Evolutionary conservation across 2,113 vertebrate genomes (phyloP).

Genomic region (Chinchilla lanigera): DNA sequence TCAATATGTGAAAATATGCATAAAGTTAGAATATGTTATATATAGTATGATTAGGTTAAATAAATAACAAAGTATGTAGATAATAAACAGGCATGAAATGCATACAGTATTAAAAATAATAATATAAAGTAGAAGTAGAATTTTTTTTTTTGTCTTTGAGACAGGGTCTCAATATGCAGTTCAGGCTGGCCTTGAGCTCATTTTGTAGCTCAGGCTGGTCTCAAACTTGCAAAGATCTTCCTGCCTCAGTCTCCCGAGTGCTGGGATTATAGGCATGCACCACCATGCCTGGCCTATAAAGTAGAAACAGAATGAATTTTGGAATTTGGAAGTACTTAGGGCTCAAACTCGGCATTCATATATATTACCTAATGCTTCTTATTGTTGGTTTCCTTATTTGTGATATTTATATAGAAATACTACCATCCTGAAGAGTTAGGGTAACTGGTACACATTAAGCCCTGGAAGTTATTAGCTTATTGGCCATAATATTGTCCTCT

Average conservation of each 20-base stretch:
- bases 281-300: no score
- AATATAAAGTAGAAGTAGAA: no score
- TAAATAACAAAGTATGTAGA: not conserved
- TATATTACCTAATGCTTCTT: not conserved
- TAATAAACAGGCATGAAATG: not conserved
- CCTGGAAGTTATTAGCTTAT: conserved; percentile 14
- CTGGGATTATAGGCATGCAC: no score
- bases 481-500: not conserved
- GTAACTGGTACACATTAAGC: not conserved
- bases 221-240: no score
- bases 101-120: not conserved
- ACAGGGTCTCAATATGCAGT: no score
- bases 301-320: not conserved
- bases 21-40: not conserved
- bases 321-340: conserved; percentile 3
- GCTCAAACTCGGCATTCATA: not conserved
- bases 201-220: no score
- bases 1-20: not conserved
- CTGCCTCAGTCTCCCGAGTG: no score
- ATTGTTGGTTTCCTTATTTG: not conserved
- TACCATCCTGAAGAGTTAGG: not conserved
- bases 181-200: no score
- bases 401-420: not conserved
- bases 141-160: no score
- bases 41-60: not conserved